Evolutionary conservation across 2,113 vertebrate genomes (phyloP), one percentile per base, ranked within the genome.

Genomic region (Scophthalmus maximus): DNA sequence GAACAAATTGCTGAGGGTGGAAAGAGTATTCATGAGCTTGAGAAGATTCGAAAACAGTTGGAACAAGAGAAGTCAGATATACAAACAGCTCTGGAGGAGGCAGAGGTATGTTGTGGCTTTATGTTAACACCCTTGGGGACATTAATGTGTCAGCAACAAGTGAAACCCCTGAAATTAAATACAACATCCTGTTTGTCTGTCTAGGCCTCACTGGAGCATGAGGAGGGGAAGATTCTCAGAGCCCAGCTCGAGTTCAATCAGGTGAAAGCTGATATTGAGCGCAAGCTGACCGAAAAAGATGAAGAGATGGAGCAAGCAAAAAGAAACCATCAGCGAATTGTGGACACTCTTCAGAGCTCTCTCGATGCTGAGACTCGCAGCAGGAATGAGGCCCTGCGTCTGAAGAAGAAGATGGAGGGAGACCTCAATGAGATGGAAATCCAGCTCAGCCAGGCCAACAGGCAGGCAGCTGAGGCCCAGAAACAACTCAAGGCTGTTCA

Each of bases 371-470:
- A 98, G 90, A 90, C 86, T 0, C 94, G 96, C 10, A 96, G 96
- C 92, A 95, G 96, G 71, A 97, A 96, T 0, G 96, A 98, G 81
- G 96, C 96, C 3, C 89, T 98, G 14, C 83, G 96, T 49, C 62
- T 98, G 57, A 98, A 97, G 89, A 98, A 98, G 93, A 98, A 98
- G 87, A 98, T 98, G 96, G 96, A 97, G 76, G 96, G 96, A 0
- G 95, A 97, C 87, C 95, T 97, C 42, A 97, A 96, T 0, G 95
- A 97, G 93, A 95, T 97, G 96, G 96, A 97, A 92, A 94, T 97
- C 83, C 96, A 98, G 85, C 94, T 97, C 0, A 94, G 94, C 73
- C 92, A 94, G 2, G 90, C 94, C 73, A 91, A 94, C 77, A 93
- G 95, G 12, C 63, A 90, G 2, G 95, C 95, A 0, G 72, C 81